phyloP scores from a whole-genome alignment of 2,797 vertebrate genomes.

The Arnoldichthys spilopterus region DNA sequence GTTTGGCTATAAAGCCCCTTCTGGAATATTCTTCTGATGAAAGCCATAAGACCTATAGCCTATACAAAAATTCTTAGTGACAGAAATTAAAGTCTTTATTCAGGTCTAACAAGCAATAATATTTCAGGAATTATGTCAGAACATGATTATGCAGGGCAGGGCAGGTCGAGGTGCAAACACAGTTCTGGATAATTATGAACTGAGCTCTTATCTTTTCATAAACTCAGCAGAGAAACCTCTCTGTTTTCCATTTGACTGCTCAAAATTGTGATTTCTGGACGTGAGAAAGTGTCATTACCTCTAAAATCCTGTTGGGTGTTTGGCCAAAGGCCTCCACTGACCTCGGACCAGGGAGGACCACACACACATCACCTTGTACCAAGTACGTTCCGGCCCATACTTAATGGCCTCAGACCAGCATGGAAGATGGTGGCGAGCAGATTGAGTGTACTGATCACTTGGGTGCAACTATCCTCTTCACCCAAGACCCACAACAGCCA shows the following conservation, averaged over 20 bases:
- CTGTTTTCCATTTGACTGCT: conserved; percentile 53
- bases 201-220: conserved; percentile 43
- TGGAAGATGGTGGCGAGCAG: conserved; percentile 56
- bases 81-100: conserved; percentile 24
- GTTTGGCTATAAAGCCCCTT: conserved; percentile 31
- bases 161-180: conserved; percentile 47
- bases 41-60: conserved; percentile 29
- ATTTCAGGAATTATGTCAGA: conserved; percentile 26
- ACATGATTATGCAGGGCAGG: conserved; percentile 33
- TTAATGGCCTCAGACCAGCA: conserved; percentile 58
- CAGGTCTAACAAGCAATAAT: conserved; percentile 20
- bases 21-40: conserved; percentile 38
- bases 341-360: conserved; percentile 70
- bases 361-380: conserved; percentile 70
- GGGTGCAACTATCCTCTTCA: conserved; percentile 4
- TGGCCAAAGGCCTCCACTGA: conserved; percentile 60
- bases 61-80: conserved; percentile 2
- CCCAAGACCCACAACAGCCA: conserved; percentile 4
- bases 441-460: conserved; percentile 53
- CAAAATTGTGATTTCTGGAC: conserved; percentile 65
- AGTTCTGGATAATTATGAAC: conserved; percentile 45
- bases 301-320: conserved; percentile 69
- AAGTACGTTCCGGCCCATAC: conserved; percentile 55
- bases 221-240: conserved; percentile 54
- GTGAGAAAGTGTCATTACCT: conserved; percentile 65